phyloP scores from a whole-genome alignment of 2,797 vertebrate genomes.

The Podargus strigoides region DNA sequence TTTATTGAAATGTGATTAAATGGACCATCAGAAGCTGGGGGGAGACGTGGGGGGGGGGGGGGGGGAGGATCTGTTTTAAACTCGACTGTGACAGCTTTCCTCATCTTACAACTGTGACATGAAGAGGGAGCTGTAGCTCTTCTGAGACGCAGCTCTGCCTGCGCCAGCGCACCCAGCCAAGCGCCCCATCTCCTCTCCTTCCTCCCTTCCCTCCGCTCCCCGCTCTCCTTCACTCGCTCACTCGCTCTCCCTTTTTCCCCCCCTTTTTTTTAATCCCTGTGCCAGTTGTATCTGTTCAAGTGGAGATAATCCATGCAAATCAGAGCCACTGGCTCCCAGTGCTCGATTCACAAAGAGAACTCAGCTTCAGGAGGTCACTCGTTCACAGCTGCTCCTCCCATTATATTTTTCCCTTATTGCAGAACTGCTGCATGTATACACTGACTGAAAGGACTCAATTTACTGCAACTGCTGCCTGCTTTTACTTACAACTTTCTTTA shows the following conservation, averaged over 20 bases:
- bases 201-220: not conserved
- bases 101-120: constrained; percentile 84
- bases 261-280: constrained; percentile 75
- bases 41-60: not conserved
- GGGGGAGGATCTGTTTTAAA: not conserved
- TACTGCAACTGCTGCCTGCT: constrained; percentile 76
- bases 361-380: constrained; percentile 87
- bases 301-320: constrained; percentile 98
- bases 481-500: constrained; percentile 78
- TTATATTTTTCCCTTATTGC: constrained; percentile 75
- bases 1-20: constrained; percentile 40
- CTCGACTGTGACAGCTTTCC: constrained; percentile 53
- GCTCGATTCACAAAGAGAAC: constrained; percentile 90
- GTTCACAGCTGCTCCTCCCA: constrained; percentile 82
- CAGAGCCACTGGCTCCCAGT: constrained; percentile 83
- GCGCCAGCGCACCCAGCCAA: constrained; percentile 37
- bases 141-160: constrained; percentile 78
- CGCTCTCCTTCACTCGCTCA: not conserved
- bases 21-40: not conserved
- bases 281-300: constrained; percentile 90
- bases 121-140: constrained; percentile 98
- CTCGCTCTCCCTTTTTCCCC: constrained; percentile 4
- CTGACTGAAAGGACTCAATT: constrained; percentile 86
- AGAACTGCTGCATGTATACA: constrained; percentile 79
- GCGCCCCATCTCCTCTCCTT: constrained; percentile 69